Conservation (phyloP, 2,888 invertebrate species). For the Hoplodrina blanda region DNA sequence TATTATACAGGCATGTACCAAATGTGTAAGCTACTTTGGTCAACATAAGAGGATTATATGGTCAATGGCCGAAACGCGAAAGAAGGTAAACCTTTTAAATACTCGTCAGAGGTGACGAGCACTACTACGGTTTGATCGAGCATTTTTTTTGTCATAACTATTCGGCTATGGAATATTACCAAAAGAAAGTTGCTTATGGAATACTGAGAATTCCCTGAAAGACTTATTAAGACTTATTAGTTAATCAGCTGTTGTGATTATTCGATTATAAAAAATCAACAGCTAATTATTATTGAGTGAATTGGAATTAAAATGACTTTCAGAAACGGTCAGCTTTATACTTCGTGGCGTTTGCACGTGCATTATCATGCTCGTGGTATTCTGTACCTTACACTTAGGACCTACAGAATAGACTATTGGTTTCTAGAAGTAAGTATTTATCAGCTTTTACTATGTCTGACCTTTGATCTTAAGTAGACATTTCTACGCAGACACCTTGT, state of each 20-base stretch:
- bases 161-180: constrained; percentile 11
- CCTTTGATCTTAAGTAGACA: not conserved
- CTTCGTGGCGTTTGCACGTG: no score
- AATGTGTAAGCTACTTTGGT: constrained; percentile 65
- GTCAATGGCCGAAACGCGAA: constrained; percentile 68
- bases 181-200: not conserved
- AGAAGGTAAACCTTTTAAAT: constrained; percentile 68
- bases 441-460: not conserved
- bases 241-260: not conserved
- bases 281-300: no score
- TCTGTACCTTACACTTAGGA: no score
- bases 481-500: not conserved
- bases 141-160: constrained; percentile 34
- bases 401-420: not conserved
- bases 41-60: constrained; percentile 68
- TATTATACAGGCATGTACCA: constrained; percentile 49
- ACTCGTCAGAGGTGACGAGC: constrained; percentile 61
- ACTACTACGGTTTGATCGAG: constrained; percentile 63
- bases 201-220: not conserved
- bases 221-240: no score
- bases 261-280: not conserved
- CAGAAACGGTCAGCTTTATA: not conserved
- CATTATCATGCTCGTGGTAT: no score
- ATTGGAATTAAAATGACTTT: not conserved
- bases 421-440: not conserved